Percentiles rank a stretch among this genome's conserved stretches.
These are phyloP conservation scores for Phycodurus eques DNA, from an alignment of 2,113 vertebrate species.

Conservation along the genomic window DNA sequence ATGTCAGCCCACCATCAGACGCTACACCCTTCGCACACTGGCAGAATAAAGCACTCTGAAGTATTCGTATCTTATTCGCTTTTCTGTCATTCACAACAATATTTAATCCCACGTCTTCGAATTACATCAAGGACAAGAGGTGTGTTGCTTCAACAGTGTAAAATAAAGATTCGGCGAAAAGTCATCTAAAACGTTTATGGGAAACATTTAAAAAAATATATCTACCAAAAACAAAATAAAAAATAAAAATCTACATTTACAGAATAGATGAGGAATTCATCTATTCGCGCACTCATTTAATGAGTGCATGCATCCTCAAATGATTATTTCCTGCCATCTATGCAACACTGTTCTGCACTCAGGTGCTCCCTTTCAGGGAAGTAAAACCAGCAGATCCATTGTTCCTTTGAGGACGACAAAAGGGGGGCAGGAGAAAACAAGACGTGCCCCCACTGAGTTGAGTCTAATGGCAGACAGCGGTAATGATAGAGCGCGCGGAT, in stretches of 20 bases:
- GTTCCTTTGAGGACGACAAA: conserved; percentile 18
- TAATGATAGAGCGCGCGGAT: conserved; percentile 22
- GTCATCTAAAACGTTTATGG: too few species aligned
- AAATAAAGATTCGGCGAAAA: neutral
- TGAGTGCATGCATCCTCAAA: neutral
- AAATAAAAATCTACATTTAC: too few species aligned
- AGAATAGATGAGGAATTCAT: too few species aligned
- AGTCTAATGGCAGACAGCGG: conserved; percentile 13
- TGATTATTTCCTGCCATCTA: too few species aligned
- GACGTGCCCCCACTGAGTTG: conserved; percentile 7
- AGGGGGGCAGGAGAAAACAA: conserved; percentile 13
- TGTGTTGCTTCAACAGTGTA: neutral
- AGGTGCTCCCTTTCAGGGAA: conserved; percentile 16
- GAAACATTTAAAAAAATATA: too few species aligned
- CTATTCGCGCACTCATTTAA: too few species aligned
- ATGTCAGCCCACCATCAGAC: neutral
- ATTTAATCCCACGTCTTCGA: neutral
- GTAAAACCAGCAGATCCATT: conserved; percentile 36
- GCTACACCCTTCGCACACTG: neutral
- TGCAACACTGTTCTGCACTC: neutral
- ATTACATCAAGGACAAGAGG: neutral
- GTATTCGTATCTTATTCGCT: neutral
- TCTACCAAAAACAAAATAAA: too few species aligned
- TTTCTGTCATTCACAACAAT: neutral
- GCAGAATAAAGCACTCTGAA: neutral